Evolutionary conservation across 2,113 vertebrate genomes (phyloP).

Genomic region (Brachionichthys hirsutus): DNA sequence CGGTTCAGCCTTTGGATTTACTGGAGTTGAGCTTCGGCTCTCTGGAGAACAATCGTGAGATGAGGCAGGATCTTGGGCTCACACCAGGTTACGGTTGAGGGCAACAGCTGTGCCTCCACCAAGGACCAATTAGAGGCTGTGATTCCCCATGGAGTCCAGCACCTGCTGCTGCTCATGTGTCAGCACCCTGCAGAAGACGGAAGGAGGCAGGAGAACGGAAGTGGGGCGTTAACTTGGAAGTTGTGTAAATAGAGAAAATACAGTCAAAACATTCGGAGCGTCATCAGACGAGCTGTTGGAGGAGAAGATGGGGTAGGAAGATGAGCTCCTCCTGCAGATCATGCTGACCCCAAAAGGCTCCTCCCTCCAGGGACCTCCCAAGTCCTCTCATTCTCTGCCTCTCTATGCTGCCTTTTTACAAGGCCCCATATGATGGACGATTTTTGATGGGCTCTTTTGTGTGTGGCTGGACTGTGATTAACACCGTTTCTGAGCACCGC

Average conservation of each 20-base stretch:
- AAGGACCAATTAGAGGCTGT: slow-evolving; percentile 74
- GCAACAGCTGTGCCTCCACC: slow-evolving; percentile 76
- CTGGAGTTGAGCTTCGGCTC: slow-evolving; percentile 42
- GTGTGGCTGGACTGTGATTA: slow-evolving; percentile 53
- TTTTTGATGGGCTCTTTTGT: slow-evolving; percentile 65
- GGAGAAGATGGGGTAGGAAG: slow-evolving; percentile 35
- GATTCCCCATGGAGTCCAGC: slow-evolving; percentile 56
- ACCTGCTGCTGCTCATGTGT: slow-evolving; percentile 78
- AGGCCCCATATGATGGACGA: slow-evolving; percentile 63
- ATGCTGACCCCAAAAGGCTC: slow-evolving; percentile 67
- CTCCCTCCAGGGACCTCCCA: slow-evolving; percentile 66
- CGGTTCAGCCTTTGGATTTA: slow-evolving; percentile 42
- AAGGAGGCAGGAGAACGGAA: slow-evolving; percentile 24
- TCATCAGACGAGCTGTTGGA: slow-evolving; percentile 17
- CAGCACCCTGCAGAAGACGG: slow-evolving; percentile 60
- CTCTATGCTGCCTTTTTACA: slow-evolving; percentile 53
- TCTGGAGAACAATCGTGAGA: slow-evolving; percentile 66
- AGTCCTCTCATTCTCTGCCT: slow-evolving; percentile 61
- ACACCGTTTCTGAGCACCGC: slow-evolving; percentile 34
- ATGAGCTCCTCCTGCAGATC: slow-evolving; percentile 50
- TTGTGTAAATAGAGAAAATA: slow-evolving; percentile 30
- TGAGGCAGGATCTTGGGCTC: slow-evolving; percentile 48
- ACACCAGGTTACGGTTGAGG: slow-evolving; percentile 60
- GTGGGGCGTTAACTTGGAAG: slow-evolving; percentile 6
- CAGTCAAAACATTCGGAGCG: slow-evolving; percentile 23